phyloP scores from a whole-genome alignment of 2,113 vertebrate species.

The Saccopteryx bilineata region DNA sequence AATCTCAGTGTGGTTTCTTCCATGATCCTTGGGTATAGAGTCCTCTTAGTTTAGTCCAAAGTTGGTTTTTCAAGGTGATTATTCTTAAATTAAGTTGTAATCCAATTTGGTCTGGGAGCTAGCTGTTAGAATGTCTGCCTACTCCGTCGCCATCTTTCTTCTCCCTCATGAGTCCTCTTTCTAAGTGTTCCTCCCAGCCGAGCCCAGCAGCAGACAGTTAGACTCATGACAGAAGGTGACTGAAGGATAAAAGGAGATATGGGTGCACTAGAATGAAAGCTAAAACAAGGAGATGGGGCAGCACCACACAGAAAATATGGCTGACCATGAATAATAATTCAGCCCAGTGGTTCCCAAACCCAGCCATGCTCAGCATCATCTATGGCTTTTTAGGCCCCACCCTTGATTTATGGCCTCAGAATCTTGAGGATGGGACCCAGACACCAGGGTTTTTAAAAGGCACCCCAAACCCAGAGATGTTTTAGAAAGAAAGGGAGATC shows the following conservation, averaged over 20 bases:
- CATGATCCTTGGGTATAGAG: no score
- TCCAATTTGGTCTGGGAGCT: no score
- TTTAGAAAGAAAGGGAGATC: background rate
- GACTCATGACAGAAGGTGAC: no score
- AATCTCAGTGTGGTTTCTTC: no score
- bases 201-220: background rate
- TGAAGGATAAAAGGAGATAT: background rate
- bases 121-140: no score
- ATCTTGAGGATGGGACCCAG: background rate
- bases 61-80: no score
- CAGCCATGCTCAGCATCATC: background rate
- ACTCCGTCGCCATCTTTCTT: no score
- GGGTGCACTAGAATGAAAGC: fast-evolving
- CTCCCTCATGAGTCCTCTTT: no score
- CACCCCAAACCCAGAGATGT: background rate
- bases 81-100: no score
- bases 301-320: background rate
- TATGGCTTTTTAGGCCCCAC: background rate
- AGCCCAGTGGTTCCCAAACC: background rate
- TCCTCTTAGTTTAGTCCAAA: no score
- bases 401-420: background rate
- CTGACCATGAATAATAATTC: no score
- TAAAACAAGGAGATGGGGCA: background rate
- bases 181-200: no score
- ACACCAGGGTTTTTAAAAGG: background rate